Percentiles rank a stretch among this genome's conserved stretches.
Conservation (phyloP, 2,113 vertebrate genomes). For the Balaenoptera acutorostrata region DNA sequence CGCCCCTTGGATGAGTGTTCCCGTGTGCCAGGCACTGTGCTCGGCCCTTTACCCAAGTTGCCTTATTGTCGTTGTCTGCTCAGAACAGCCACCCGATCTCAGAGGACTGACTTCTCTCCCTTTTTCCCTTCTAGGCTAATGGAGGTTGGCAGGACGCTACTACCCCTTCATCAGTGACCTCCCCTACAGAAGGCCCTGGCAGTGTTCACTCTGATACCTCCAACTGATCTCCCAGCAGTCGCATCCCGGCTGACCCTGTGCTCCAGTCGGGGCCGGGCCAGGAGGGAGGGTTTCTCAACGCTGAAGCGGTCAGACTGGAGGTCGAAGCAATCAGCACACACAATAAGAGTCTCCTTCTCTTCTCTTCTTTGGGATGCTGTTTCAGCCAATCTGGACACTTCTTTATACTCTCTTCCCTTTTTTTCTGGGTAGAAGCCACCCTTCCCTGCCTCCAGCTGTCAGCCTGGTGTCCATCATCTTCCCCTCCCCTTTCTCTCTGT, state of each 20-base stretch:
- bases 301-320: conserved; percentile 84
- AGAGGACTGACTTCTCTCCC: conserved; percentile 60
- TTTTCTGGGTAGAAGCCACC: conserved; percentile 85
- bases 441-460: conserved; percentile 68
- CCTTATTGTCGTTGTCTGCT: conserved; percentile 31
- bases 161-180: conserved; percentile 98
- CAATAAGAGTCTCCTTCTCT: conserved; percentile 84
- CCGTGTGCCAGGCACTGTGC: neutral
- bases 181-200: conserved; percentile 99
- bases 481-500: conserved; percentile 33
- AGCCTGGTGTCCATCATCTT: conserved; percentile 38
- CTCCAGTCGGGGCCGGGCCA: conserved; percentile 67
- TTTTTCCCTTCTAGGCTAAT: conserved; percentile 89
- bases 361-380: conserved; percentile 84
- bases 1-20: neutral
- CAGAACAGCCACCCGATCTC: conserved; percentile 28
- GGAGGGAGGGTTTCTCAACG: conserved; percentile 80
- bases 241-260: conserved; percentile 82
- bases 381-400: conserved; percentile 86
- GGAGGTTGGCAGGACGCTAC: conserved; percentile 98
- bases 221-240: conserved; percentile 94
- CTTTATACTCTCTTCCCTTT: conserved; percentile 84
- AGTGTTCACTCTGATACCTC: conserved; percentile 99
- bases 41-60: neutral
- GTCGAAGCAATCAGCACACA: conserved; percentile 83